Base-by-base conservation (phyloP, 2,113 vertebrate genomes). In the Donacobius atricapilla region DNA sequence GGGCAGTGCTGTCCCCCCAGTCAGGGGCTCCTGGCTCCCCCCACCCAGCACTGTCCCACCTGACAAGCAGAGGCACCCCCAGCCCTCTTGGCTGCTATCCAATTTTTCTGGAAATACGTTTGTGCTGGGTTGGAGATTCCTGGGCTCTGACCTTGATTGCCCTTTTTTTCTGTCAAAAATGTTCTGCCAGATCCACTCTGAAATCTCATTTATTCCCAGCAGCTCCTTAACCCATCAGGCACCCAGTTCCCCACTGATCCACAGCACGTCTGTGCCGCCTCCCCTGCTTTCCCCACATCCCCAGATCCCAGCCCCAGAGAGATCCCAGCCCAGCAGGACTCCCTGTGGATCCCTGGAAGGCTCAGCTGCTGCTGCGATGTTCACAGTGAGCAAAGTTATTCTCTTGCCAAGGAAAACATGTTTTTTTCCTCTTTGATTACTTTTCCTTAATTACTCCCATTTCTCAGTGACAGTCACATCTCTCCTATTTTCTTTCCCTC, bases 201-300 rank as follows among this genome's bases (percentile, higher is more conserved):
- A 95, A 94, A 95, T 87, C 82, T 93, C 82, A 83, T 95, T 95
- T 95, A 87, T 89, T 73, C 53, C 24, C 90, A 83, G 93, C 57
- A 89, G 89, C 68, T 93, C 75, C 90, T 78, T 75, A 70, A 40
- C 51, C 42, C 81, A 73, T 57, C 0, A 0, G 60, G 66, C 54
- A 79, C 47, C 39, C n/a, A 33, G 35, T 40, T 71, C 4, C 3
- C 35, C 2, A 3, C 5, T 1, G 1, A 37, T 5, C 3, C 57
- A 13, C 1, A 1, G 57, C 0, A 3, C 51, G 72, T 17, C 45
- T 60, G 79, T 66, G 70, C 23, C 31, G 30, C 45, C 11, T 75
- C 4, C 42, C 13, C 13, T 20, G 27, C 47, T 20, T 23, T 24
- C 10, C 20, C 78, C 54, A 24, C 15, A 13, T 2, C 47, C 65